Evolutionary conservation across 2,797 vertebrate species (phyloP).

Genomic region (Falco naumanni): DNA sequence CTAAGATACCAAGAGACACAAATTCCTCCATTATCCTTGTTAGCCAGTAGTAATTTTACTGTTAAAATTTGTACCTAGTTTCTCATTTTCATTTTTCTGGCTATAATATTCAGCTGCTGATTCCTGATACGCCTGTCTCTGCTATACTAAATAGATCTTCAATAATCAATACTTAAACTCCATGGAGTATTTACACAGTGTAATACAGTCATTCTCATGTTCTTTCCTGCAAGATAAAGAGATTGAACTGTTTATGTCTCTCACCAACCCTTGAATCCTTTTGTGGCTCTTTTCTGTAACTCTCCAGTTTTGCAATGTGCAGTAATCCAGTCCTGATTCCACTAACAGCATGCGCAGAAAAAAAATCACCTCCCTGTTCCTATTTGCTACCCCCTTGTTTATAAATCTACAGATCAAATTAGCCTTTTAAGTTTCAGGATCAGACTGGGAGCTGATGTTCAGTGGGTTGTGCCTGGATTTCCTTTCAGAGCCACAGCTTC

Average conservation of each 20-base stretch:
- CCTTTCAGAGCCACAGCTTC: conserved; percentile 9
- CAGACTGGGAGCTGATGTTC: neutral
- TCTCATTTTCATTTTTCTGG: neutral
- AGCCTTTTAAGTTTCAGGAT: neutral
- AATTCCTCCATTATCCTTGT: neutral
- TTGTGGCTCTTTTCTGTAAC: conserved; percentile 29
- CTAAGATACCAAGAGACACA: neutral
- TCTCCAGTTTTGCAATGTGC: neutral
- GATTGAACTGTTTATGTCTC: conserved; percentile 40
- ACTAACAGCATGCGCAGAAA: neutral
- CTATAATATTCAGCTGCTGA: neutral
- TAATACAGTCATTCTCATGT: neutral
- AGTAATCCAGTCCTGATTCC: conserved; percentile 1
- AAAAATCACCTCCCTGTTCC: neutral
- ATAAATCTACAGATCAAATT: neutral
- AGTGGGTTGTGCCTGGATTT: neutral
- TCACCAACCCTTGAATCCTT: neutral
- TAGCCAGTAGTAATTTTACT: neutral
- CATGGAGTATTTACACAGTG: conserved; percentile 6
- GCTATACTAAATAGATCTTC: neutral
- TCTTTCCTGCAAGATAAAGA: conserved; percentile 38
- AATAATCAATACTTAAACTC: neutral
- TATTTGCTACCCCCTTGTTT: neutral
- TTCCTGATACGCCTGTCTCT: neutral
- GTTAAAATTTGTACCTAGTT: neutral